Percentiles rank a stretch among this genome's conserved stretches.
Evolutionary conservation across 1,140 invertebrate genomes (phyloP).

Genomic region (Mylabris phalerata): DNA sequence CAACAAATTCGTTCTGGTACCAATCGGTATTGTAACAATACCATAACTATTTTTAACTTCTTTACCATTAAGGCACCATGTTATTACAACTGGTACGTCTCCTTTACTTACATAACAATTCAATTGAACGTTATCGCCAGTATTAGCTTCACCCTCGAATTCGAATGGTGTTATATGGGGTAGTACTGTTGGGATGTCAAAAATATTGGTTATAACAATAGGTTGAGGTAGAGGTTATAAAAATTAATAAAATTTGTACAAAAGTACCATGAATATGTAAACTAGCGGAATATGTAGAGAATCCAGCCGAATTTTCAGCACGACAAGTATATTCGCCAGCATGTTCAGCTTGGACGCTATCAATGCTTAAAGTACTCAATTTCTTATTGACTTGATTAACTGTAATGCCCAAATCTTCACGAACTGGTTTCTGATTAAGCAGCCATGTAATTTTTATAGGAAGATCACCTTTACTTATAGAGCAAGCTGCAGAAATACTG

Average conservation of each 20-base stretch:
- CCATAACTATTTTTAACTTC: constrained; percentile 39
- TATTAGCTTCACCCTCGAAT: constrained; percentile 52
- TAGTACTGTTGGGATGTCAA: constrained; percentile 40
- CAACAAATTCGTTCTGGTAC: constrained; percentile 43
- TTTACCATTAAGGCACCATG: constrained; percentile 54
- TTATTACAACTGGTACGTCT: constrained; percentile 59
- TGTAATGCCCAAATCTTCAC: constrained; percentile 36
- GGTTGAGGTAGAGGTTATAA: not conserved
- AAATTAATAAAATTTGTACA: not conserved
- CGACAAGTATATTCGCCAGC: constrained; percentile 58
- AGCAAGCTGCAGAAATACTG: constrained; percentile 37
- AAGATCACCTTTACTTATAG: constrained; percentile 62
- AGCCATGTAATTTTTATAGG: constrained; percentile 59
- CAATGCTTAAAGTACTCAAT: constrained; percentile 53
- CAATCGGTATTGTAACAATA: constrained; percentile 51
- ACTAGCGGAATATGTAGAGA: constrained; percentile 29
- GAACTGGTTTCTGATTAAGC: constrained; percentile 46
- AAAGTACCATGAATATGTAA: constrained; percentile 32
- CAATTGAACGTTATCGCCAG: constrained; percentile 62
- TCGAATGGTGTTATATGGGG: constrained; percentile 51
- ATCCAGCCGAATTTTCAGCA: constrained; percentile 62
- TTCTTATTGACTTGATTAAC: constrained; percentile 33
- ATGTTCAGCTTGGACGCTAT: constrained; percentile 61
- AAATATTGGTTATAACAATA: not conserved
- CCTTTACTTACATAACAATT: constrained; percentile 66